phyloP scores from a whole-genome alignment of 2,888 invertebrate genomes.

The Ennomos erosarius region DNA sequence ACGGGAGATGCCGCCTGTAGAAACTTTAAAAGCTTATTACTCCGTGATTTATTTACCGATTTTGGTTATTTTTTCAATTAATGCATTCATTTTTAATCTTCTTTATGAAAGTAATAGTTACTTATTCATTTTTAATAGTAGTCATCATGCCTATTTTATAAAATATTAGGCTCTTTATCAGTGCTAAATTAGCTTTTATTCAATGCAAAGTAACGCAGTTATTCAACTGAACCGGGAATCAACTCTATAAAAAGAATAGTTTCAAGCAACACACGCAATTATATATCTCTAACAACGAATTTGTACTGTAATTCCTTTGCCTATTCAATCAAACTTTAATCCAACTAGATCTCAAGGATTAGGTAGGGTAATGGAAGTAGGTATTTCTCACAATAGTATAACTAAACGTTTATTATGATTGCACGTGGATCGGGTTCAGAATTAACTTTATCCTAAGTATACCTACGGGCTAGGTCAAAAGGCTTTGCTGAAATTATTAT shows the following conservation, averaged over 20 bases:
- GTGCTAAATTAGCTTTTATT: too few species aligned
- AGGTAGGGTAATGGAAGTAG: constrained; percentile 32
- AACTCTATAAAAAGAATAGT: constrained; percentile 3
- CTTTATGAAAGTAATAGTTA: too few species aligned
- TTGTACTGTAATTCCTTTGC: constrained; percentile 11
- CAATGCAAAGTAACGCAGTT: too few species aligned
- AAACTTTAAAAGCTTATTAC: too few species aligned
- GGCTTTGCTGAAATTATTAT: constrained; percentile 6
- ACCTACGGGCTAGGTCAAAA: constrained; percentile 48
- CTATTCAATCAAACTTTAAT: constrained; percentile 28
- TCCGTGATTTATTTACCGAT: too few species aligned
- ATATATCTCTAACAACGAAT: constrained; percentile 6
- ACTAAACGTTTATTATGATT: constrained; percentile 37
- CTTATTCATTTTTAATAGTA: too few species aligned
- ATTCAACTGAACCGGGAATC: too few species aligned
- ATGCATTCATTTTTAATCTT: too few species aligned
- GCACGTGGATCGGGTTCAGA: constrained; percentile 34
- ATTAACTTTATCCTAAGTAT: constrained; percentile 54
- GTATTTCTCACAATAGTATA: constrained; percentile 26
- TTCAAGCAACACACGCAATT: constrained; percentile 6
- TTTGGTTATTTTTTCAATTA: too few species aligned
- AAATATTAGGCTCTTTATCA: too few species aligned
- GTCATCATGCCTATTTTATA: too few species aligned
- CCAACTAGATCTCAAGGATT: constrained; percentile 21
- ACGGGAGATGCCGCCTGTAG: too few species aligned